Percentiles rank a stretch among this genome's conserved stretches.
These are phyloP conservation scores for Bergia puertoricense DNA, from an alignment of 92 coral and sea anemone genomes.

Conservation along the genomic window DNA sequence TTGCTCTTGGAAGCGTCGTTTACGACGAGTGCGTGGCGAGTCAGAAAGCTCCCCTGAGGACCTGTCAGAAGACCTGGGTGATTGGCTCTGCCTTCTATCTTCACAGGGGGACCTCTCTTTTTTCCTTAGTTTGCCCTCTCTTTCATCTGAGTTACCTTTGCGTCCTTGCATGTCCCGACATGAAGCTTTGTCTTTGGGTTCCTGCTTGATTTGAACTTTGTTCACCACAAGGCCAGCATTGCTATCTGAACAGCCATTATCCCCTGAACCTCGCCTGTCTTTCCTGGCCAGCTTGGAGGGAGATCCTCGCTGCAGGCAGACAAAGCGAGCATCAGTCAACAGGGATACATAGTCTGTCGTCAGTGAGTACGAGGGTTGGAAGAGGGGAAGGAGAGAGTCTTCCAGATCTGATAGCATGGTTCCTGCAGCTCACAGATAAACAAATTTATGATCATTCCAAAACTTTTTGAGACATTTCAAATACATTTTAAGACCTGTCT, in stretches of 20 bases:
- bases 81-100: background rate
- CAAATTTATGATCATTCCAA: too few species aligned
- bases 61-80: background rate
- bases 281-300: slow-evolving; percentile 47
- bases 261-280: slow-evolving; percentile 41
- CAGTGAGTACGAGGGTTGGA: slow-evolving; percentile 33
- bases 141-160: background rate
- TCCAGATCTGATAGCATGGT: slow-evolving; percentile 28
- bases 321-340: slow-evolving; percentile 44
- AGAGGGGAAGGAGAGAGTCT: slow-evolving; percentile 15
- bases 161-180: background rate
- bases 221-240: background rate
- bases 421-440: background rate
- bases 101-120: background rate
- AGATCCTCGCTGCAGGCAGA: slow-evolving; percentile 51
- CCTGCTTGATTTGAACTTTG: slow-evolving; percentile 18
- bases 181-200: background rate
- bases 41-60: slow-evolving; percentile 43
- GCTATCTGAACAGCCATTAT: background rate
- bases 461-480: too few species aligned
- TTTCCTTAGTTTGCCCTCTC: background rate
- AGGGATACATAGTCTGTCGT: slow-evolving; percentile 25
- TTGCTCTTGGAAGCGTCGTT: slow-evolving; percentile 32
- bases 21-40: slow-evolving; percentile 1
- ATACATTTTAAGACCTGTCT: too few species aligned